Percentiles rank a stretch among this genome's conserved stretches.
Evolutionary conservation across 2,797 vertebrate genomes (phyloP).

Genomic region (Acanthiza pusilla): DNA sequence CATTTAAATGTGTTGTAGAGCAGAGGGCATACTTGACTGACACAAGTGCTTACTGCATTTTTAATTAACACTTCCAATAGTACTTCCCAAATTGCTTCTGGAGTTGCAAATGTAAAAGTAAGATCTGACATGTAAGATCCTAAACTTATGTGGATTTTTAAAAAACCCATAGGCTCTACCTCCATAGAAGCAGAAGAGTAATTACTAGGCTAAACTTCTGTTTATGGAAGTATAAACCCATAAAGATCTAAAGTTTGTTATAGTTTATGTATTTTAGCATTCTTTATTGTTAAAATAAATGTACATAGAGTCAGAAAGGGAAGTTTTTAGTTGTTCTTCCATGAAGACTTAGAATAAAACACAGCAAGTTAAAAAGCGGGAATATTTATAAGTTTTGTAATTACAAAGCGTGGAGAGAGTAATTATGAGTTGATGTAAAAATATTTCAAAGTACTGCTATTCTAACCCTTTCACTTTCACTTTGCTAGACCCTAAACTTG

Average conservation of each 20-base stretch:
- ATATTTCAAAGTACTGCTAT: not conserved
- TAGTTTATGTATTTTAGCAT: not conserved
- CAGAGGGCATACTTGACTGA: slow-evolving; percentile 73
- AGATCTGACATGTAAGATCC: not conserved
- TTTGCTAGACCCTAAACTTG: not conserved
- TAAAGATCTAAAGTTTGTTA: not conserved
- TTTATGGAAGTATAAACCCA: not conserved
- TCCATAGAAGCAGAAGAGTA: not conserved
- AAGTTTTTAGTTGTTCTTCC: not conserved
- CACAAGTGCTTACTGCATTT: slow-evolving; percentile 66
- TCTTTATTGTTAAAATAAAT: not conserved
- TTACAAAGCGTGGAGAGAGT: not conserved
- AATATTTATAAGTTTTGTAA: not conserved
- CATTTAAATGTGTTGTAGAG: slow-evolving; percentile 69
- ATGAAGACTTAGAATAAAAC: not conserved
- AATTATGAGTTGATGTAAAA: not conserved
- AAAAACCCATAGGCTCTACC: not conserved
- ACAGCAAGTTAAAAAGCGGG: not conserved
- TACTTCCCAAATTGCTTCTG: slow-evolving; percentile 37
- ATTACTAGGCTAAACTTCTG: not conserved
- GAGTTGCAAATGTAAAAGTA: slow-evolving; percentile 10
- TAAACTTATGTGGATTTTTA: slow-evolving; percentile 2
- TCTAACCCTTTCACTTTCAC: not conserved
- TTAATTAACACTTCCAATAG: slow-evolving; percentile 71
- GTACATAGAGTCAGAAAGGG: not conserved